Percentiles rank a stretch among this genome's conserved stretches.
Evolutionary conservation across 2,888 invertebrate genomes (phyloP).

Genomic region (Macaria liturata): DNA sequence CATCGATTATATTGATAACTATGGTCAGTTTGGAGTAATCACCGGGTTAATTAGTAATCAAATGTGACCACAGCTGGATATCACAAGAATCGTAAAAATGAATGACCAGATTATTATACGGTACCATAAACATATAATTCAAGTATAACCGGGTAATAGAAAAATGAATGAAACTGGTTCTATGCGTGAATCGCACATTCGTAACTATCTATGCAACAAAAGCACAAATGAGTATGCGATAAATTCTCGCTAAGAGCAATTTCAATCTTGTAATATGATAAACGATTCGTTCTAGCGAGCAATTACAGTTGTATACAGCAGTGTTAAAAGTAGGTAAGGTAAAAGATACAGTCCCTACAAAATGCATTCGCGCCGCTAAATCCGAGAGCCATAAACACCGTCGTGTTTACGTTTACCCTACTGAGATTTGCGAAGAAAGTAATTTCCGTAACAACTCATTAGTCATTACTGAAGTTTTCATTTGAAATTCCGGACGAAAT

Average conservation of each 20-base stretch:
- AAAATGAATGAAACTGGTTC: constrained; percentile 21
- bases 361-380: constrained; percentile 57
- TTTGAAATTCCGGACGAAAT: constrained; percentile 3
- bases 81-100: constrained; percentile 19
- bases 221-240: constrained; percentile 53
- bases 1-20: constrained; percentile 33
- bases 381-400: constrained; percentile 62
- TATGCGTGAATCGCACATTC: constrained; percentile 8
- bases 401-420: constrained; percentile 56
- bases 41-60: constrained; percentile 49
- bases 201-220: constrained; percentile 41
- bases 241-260: constrained; percentile 54
- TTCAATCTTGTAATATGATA: constrained; percentile 69
- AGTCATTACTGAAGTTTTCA: constrained; percentile 12
- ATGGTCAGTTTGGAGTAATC: constrained; percentile 52
- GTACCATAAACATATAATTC: constrained; percentile 13
- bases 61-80: constrained; percentile 38
- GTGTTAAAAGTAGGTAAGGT: constrained; percentile 54
- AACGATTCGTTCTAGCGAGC: constrained; percentile 73
- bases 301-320: constrained; percentile 57
- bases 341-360: constrained; percentile 41
- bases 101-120: constrained; percentile 21
- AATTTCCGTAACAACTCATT: constrained; percentile 22
- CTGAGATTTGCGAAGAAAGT: constrained; percentile 38
- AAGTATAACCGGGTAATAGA: constrained; percentile 12